These are phyloP conservation scores for Ericerus pela DNA, from an alignment of 1,140 invertebrate species.

Conservation along the genomic window DNA sequence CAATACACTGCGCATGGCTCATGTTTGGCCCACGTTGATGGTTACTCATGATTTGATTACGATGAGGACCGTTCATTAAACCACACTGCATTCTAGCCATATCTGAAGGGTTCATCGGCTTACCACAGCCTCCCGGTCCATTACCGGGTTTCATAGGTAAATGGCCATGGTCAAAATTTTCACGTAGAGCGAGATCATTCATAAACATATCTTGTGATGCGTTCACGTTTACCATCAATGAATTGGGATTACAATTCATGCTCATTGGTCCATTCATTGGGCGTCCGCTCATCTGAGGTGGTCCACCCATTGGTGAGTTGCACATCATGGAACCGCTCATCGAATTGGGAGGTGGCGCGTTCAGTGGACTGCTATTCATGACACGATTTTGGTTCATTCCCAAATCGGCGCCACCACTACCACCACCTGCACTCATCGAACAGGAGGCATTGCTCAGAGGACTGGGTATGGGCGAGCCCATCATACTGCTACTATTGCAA, in stretches of 20 bases:
- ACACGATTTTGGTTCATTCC: slow-evolving; percentile 25
- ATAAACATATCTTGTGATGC: background rate
- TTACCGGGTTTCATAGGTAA: background rate
- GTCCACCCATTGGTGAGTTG: slow-evolving; percentile 23
- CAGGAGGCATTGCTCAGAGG: slow-evolving; percentile 26
- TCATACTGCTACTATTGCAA: slow-evolving; percentile 23
- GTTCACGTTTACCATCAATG: background rate
- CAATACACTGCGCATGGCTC: background rate
- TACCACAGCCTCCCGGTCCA: background rate
- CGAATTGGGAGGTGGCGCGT: slow-evolving; percentile 20
- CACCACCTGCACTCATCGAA: slow-evolving; percentile 29
- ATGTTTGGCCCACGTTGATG: background rate
- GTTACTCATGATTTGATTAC: background rate
- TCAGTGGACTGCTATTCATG: slow-evolving; percentile 34
- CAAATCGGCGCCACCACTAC: slow-evolving; percentile 33
- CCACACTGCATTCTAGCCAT: background rate
- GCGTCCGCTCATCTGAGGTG: slow-evolving; percentile 18
- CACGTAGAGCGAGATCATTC: background rate
- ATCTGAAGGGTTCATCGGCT: background rate
- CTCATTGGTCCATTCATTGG: slow-evolving; percentile 20
- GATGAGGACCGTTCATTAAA: background rate
- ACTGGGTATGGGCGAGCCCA: slow-evolving; percentile 36
- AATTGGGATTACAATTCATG: background rate
- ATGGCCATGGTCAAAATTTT: background rate
- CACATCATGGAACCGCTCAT: slow-evolving; percentile 24